A percentile compares a stretch with the other conserved stretches of the same genome.
phyloP scores from a whole-genome alignment of 2,888 invertebrate species.

The Sinelater perroti region DNA sequence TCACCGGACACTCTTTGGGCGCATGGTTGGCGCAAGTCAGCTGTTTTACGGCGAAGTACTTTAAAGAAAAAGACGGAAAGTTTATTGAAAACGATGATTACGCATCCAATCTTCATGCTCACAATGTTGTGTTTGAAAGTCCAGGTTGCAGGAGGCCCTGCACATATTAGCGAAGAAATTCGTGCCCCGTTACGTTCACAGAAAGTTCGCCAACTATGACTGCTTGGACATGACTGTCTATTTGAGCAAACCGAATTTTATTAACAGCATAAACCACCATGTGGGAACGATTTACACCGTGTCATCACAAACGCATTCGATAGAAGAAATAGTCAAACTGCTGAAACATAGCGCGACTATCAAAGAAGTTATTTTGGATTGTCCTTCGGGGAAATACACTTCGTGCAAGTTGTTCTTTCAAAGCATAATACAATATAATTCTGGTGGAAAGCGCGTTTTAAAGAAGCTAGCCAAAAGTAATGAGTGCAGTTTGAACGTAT shows the following conservation, averaged over 20 bases:
- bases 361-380: conserved; percentile 19
- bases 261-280: conserved; percentile 29
- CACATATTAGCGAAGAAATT: conserved; percentile 13
- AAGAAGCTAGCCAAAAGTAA: conserved; percentile 4
- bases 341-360: conserved; percentile 15
- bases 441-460: background rate
- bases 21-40: conserved; percentile 34
- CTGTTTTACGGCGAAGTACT: conserved; percentile 31
- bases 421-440: background rate
- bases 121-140: conserved; percentile 36
- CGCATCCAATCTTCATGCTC: conserved; percentile 24
- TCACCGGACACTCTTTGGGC: conserved; percentile 35
- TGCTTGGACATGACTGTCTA: conserved; percentile 31
- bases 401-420: conserved; percentile 6
- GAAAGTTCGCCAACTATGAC: conserved; percentile 30
- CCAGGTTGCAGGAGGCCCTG: conserved; percentile 29
- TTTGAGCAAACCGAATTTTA: conserved; percentile 22
- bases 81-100: conserved; percentile 29
- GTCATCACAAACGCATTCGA: conserved; percentile 10
- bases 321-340: conserved; percentile 1
- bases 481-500: conserved; percentile 29
- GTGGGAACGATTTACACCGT: conserved; percentile 25
- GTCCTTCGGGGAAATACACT: conserved; percentile 15
- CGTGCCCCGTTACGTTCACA: conserved; percentile 12
- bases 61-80: conserved; percentile 2